These are phyloP conservation scores for Alethe castanea DNA, from an alignment of 2,113 vertebrate genomes.

Conservation along the genomic window DNA sequence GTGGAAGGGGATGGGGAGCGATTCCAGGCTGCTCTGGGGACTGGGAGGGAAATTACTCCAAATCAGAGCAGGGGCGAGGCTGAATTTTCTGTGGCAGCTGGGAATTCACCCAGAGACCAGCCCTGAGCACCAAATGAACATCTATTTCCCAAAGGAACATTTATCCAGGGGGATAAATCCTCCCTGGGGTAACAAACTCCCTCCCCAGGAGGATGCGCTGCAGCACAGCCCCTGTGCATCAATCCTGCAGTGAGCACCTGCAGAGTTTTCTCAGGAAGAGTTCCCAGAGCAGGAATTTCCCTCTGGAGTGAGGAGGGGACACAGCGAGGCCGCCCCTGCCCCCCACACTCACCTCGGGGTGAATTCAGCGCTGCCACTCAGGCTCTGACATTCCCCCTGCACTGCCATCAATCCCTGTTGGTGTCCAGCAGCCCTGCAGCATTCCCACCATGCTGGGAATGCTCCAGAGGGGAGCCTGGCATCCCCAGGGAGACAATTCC, in stretches of 20 bases:
- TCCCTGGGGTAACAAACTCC: background rate
- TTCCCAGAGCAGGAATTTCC: background rate
- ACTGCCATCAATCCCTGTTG: background rate
- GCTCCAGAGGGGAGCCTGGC: background rate
- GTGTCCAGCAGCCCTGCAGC: background rate
- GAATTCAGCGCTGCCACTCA: background rate
- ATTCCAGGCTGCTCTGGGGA: background rate
- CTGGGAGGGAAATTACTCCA: background rate
- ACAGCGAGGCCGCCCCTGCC: too few species aligned
- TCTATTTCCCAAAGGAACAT: background rate
- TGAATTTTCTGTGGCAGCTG: background rate
- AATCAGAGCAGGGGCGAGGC: fast-evolving
- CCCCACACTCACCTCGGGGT: background rate
- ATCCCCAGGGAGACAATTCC: background rate
- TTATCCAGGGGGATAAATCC: background rate
- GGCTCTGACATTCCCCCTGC: background rate
- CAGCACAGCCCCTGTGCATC: background rate
- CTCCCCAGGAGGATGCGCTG: background rate
- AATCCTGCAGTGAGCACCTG: background rate
- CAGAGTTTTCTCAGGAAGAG: background rate
- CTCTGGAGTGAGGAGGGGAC: background rate
- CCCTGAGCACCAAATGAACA: background rate
- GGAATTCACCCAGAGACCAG: background rate
- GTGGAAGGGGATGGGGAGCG: background rate
- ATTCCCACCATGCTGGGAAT: background rate